Evolutionary conservation across 2,797 vertebrate genomes (phyloP).

Genomic region (Gymnodraco acuticeps): DNA sequence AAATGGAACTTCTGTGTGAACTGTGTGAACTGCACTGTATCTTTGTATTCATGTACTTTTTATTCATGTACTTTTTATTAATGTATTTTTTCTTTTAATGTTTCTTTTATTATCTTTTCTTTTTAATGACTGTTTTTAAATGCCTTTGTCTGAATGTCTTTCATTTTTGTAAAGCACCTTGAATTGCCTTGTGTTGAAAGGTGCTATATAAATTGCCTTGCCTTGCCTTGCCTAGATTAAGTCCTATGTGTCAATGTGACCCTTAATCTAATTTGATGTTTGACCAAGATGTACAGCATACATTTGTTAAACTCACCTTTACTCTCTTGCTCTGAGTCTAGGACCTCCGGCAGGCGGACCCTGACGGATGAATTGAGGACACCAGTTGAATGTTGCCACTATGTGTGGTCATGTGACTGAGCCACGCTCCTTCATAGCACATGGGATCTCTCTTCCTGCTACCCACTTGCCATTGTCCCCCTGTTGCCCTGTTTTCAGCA

Average conservation of each 20-base stretch:
- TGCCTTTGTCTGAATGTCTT: no score
- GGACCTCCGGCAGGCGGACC: constrained; percentile 46
- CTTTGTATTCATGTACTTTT: no score
- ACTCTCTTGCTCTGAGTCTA: constrained; percentile 51
- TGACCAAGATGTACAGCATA: neutral
- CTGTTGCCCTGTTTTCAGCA: constrained; percentile 62
- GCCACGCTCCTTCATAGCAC: constrained; percentile 33
- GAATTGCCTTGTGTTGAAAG: no score
- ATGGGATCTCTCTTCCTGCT: constrained; percentile 34
- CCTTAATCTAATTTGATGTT: neutral
- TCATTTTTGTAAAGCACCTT: no score
- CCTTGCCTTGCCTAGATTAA: neutral
- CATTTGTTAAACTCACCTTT: constrained; percentile 9
- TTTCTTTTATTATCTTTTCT: no score
- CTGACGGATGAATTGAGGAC: constrained; percentile 45
- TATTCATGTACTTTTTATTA: no score
- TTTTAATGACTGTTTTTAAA: no score
- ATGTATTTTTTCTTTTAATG: no score
- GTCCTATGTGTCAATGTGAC: neutral
- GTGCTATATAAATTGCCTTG: no score
- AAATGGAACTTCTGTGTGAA: no score
- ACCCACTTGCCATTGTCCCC: constrained; percentile 29
- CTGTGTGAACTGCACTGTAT: no score
- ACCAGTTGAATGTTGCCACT: constrained; percentile 51
- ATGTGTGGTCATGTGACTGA: constrained; percentile 67